Evolutionary conservation across 2,113 vertebrate species (phyloP).

Genomic region (Neogale vison): DNA sequence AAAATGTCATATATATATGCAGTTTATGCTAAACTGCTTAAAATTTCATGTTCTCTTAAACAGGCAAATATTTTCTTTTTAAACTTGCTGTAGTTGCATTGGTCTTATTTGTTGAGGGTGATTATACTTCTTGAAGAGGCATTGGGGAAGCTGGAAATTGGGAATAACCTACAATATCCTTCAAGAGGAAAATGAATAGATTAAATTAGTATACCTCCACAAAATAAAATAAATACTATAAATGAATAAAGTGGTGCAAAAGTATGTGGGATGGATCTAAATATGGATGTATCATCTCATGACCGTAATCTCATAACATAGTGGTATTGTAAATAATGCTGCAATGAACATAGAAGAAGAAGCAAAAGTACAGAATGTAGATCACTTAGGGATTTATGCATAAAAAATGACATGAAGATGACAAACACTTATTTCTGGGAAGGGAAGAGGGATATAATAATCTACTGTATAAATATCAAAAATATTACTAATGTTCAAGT

Average conservation of each 20-base stretch:
- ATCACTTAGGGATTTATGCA: background rate
- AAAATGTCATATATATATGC: background rate
- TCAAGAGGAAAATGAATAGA: background rate
- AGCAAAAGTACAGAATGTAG: background rate
- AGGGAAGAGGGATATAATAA: background rate
- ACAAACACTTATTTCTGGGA: background rate
- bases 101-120: background rate
- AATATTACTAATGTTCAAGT: background rate
- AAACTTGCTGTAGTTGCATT: background rate
- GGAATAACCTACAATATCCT: background rate
- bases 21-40: background rate
- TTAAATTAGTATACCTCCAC: background rate
- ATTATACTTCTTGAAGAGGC: background rate
- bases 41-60: slow-evolving; percentile 22
- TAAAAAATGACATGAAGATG: background rate
- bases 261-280: background rate
- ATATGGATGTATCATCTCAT: background rate
- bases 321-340: no score
- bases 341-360: background rate
- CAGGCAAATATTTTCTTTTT: background rate
- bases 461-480: background rate
- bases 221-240: background rate
- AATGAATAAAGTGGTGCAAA: background rate
- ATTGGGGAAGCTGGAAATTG: background rate
- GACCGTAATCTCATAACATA: background rate